These are phyloP conservation scores for Atta texana DNA, from an alignment of 1,140 invertebrate genomes.

Conservation along the genomic window DNA sequence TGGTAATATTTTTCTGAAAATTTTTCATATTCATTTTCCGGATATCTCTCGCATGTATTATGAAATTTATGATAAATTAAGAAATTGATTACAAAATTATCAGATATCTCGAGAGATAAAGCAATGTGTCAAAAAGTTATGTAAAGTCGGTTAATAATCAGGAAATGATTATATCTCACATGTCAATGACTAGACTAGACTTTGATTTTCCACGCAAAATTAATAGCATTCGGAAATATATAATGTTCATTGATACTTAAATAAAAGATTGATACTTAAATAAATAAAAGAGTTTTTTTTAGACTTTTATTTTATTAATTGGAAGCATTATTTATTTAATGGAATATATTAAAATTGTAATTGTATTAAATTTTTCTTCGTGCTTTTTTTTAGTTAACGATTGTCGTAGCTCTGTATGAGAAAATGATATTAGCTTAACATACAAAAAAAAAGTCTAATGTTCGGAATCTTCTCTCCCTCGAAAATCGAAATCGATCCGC, in stretches of 20 bases:
- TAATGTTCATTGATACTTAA: neutral
- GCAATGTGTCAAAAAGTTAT: neutral
- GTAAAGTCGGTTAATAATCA: neutral
- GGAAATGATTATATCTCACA: neutral
- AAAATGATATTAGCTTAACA: neutral
- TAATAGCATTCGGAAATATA: neutral
- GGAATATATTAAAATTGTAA: neutral
- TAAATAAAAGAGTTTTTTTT: no score
- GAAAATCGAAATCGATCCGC: conserved; percentile 52
- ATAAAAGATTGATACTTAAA: neutral
- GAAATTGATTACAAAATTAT: neutral
- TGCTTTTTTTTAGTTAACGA: neutral
- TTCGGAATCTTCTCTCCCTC: neutral
- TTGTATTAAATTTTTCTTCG: neutral
- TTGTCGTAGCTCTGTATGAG: no score
- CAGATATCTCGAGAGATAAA: neutral
- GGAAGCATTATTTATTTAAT: no score
- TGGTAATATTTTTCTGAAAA: neutral
- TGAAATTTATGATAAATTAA: neutral
- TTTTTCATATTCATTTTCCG: neutral
- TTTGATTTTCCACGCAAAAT: neutral
- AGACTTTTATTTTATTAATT: neutral
- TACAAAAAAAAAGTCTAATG: neutral
- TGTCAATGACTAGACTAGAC: neutral
- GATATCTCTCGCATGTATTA: neutral